phyloP scores from a whole-genome alignment of 1,140 invertebrate species.

The roundworm (Caenorhabditis elegans) region WBcel235 BX284603.4:4332501-4333000 shows the following conservation, averaged over 20 bases:
- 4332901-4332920: no score
- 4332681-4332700: background rate
- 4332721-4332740: background rate
- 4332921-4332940: no score
- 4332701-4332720: background rate
- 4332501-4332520: no score
- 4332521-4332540: no score
- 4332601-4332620: no score
- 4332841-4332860: background rate
- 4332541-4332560: no score
- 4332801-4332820: background rate
- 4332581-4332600: background rate
- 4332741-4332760: background rate
- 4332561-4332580: background rate
- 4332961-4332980: background rate
- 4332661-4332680: no score
- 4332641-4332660: no score
- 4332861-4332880: background rate
- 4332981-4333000: background rate
- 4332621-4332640: no score
- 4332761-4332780: constrained; percentile 16
- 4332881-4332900: background rate
- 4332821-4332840: background rate
- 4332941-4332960: background rate
- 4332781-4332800: background rate